Conservation (phyloP, 2,113 vertebrate genomes). For the Stomatorhinus ivindoensis region DNA sequence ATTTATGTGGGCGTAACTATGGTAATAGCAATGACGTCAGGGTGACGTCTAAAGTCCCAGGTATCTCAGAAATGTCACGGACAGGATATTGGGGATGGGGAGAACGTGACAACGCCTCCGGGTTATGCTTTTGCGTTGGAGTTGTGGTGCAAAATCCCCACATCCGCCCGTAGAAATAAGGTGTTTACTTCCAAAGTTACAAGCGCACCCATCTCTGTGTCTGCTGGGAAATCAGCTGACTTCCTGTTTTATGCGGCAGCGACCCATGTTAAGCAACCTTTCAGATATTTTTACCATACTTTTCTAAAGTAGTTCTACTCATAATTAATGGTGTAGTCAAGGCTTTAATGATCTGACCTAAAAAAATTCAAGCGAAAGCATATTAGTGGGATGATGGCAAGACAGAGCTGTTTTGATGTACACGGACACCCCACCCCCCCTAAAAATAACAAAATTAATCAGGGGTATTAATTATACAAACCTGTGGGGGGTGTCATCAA, state of each 20-base stretch:
- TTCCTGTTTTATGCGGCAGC: not conserved
- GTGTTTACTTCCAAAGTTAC: not conserved
- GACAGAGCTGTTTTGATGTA: constrained; percentile 38
- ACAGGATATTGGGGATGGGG: not conserved
- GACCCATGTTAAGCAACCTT: not conserved
- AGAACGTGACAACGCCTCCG: not conserved
- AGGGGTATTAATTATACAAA: constrained; percentile 51
- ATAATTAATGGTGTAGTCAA: not conserved
- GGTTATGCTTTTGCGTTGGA: not conserved
- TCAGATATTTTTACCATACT: not conserved
- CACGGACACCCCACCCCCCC: constrained; percentile 16
- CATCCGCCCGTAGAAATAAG: not conserved
- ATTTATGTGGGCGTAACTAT: not conserved
- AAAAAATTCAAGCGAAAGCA: constrained; percentile 1
- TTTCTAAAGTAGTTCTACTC: constrained; percentile 5
- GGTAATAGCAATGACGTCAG: not conserved
- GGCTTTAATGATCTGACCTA: constrained; percentile 21
- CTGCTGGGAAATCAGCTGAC: not conserved
- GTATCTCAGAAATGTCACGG: not conserved
- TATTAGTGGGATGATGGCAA: not conserved
- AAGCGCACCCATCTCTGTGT: not conserved
- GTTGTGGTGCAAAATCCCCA: not conserved
- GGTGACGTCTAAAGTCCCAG: not conserved
- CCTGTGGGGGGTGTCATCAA: constrained; percentile 45
- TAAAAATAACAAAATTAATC: constrained; percentile 36